Evolutionary conservation across 2,113 vertebrate species (phyloP).

Genomic region (Pampusana beccarii): DNA sequence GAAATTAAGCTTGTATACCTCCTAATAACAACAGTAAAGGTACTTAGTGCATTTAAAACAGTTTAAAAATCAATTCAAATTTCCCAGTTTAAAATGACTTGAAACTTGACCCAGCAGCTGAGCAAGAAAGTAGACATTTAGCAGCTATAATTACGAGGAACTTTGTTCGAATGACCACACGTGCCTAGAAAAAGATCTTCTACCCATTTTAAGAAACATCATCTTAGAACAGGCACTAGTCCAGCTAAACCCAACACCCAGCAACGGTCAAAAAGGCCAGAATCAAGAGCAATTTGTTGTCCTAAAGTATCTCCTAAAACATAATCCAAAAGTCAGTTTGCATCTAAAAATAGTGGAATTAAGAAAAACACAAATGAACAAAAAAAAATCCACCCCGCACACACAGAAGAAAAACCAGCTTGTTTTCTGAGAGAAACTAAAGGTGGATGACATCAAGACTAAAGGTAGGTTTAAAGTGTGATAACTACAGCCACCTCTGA

Average conservation of each 20-base stretch:
- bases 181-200: neutral
- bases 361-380: neutral
- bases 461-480: neutral
- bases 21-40: constrained; percentile 39
- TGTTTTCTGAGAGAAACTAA: neutral
- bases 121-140: neutral
- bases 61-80: constrained; percentile 22
- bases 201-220: neutral
- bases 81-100: neutral
- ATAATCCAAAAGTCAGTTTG: neutral
- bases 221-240: neutral
- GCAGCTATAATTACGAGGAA: neutral
- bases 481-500: neutral
- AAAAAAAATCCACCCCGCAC: neutral
- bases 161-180: neutral
- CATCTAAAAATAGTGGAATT: neutral
- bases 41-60: constrained; percentile 33
- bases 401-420: neutral
- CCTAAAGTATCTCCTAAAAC: neutral
- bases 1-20: constrained; percentile 62
- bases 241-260: neutral
- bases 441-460: neutral
- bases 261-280: neutral
- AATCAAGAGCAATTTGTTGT: rapidly evolving
- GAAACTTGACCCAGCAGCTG: neutral